Evolutionary conservation across 2,888 invertebrate genomes (phyloP), one percentile per base, ranked within the genome.

Genomic region (Torymus auratus): DNA sequence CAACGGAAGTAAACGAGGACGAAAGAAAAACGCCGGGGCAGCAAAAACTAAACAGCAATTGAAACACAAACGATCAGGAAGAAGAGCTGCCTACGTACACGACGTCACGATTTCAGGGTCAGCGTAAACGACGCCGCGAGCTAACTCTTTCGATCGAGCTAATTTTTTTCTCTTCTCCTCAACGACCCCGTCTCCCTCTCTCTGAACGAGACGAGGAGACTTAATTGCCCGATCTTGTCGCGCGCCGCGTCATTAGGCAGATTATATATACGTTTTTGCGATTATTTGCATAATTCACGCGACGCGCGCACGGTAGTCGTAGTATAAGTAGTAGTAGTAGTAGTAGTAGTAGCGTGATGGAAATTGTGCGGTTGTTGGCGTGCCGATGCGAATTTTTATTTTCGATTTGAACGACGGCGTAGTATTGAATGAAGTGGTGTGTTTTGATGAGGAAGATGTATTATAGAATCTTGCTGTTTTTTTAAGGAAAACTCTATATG

Each of bases 41-140:
- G 15, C 11, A 41, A 55, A 53, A 55, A 62, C 62, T 41, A 41
- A 41, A 41, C 41, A 41, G 41, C 17, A 55, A 53, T 7, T 53
- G 17, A n/a, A 58, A 56, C 55, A 15, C 12, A 20, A 76, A 69
- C 53, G 61, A 69, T 61, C 61, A 69, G 60, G 68, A 53, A 41
- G 68, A 69, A 68, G 68, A 53, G 64, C 73, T 65, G 64, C 73
- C 73, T 73, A 17, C n/a, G 73, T 65, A 7, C 41, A 17, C 28
- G 15, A 17, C 28, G 15, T 5, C 15, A 75, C 23, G 28, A 70
- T 70, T 77, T 77, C 77, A 77, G 77, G 77, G 77, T 77, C 70
- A 70, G 58, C 64, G 70, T 64, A 56, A 56, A 20, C 55, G 11
- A 58, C 60, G n/a, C 60, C 60, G 60, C 60, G 60, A 28, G 15